Conservation (phyloP, 2,113 vertebrate genomes). For the Sylvia atricapilla region DNA sequence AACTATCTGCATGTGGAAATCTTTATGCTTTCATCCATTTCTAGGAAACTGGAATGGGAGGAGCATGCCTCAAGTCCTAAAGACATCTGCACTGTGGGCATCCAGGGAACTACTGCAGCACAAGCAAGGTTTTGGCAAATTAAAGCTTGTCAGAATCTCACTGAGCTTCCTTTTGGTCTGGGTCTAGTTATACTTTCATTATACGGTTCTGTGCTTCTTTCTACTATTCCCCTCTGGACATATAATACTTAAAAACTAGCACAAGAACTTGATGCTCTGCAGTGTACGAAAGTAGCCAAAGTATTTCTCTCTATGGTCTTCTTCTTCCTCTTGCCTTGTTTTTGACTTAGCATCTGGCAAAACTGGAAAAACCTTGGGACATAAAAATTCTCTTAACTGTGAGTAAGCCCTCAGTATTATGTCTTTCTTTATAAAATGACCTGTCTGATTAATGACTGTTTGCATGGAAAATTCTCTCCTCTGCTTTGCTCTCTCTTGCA, state of each 20-base stretch:
- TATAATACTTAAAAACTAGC: neutral
- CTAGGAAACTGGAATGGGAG: conserved; percentile 35
- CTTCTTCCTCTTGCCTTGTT: neutral
- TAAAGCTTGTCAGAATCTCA: neutral
- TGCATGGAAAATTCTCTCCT: conserved; percentile 21
- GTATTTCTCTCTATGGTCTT: neutral
- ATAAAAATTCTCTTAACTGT: conserved; percentile 46
- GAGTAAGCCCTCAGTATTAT: conserved; percentile 38
- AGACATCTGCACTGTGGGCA: neutral
- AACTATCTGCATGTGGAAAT: neutral
- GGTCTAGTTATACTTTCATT: neutral
- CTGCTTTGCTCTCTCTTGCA: neutral
- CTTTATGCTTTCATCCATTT: conserved; percentile 25
- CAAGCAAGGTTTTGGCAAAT: conserved; percentile 13
- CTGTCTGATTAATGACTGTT: conserved; percentile 37
- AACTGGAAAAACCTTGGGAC: conserved; percentile 41
- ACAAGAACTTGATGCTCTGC: neutral
- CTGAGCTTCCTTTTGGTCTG: neutral
- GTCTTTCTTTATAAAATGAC: neutral
- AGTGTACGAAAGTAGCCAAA: neutral
- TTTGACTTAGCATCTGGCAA: conserved; percentile 24
- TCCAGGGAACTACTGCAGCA: neutral
- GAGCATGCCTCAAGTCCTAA: neutral
- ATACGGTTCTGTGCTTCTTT: neutral
- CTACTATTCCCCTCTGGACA: neutral